phyloP scores from a whole-genome alignment of 2,113 vertebrate species.

The Serinus canaria region DNA sequence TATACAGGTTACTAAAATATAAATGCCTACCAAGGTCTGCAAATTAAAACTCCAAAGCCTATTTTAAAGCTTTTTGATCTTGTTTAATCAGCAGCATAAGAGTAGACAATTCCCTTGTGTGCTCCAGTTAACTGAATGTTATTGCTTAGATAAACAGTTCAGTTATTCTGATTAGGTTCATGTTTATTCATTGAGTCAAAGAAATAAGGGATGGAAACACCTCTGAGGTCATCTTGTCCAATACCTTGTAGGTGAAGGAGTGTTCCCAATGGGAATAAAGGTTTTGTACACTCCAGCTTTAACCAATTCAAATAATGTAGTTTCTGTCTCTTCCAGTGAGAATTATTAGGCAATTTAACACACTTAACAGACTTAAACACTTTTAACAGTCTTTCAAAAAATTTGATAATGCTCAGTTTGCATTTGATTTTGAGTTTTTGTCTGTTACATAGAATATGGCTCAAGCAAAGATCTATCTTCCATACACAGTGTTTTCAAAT shows the following conservation, averaged over 20 bases:
- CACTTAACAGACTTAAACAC: background rate
- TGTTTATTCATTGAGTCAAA: conserved; percentile 42
- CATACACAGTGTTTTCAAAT: background rate
- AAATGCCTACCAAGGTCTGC: background rate
- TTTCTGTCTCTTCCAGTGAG: background rate
- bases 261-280: background rate
- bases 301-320: background rate
- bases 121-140: conserved; percentile 14
- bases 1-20: background rate
- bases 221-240: background rate
- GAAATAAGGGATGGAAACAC: background rate
- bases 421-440: background rate
- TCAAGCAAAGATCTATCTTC: background rate
- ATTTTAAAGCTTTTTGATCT: conserved; percentile 23
- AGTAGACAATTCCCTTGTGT: background rate
- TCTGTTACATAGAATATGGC: background rate
- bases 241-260: background rate
- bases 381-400: background rate
- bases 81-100: conserved; percentile 49
- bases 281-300: background rate
- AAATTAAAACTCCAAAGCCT: conserved; percentile 34
- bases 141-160: conserved; percentile 50
- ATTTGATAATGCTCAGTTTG: background rate
- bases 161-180: conserved; percentile 31
- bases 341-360: background rate